Evolutionary conservation across 1,140 invertebrate genomes (phyloP).

Genomic region (Saccostrea echinata): DNA sequence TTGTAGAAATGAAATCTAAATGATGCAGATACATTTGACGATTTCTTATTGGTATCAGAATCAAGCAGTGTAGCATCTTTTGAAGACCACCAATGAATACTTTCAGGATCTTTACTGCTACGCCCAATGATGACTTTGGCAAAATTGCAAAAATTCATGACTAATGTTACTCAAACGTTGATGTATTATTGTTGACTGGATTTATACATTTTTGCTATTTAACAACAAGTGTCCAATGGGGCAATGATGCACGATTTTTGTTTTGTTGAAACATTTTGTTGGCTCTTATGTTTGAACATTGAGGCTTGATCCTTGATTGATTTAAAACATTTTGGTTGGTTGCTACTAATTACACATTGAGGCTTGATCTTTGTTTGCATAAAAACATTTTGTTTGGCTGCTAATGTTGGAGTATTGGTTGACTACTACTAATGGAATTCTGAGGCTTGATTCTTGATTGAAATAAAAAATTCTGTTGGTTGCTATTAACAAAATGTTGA

Average conservation of each 20-base stretch:
- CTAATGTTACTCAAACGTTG: not conserved
- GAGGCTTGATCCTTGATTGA: not conserved
- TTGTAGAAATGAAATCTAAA: conserved; percentile 7
- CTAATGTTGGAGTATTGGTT: not conserved
- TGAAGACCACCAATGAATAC: not conserved
- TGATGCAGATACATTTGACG: not conserved
- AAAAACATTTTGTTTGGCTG: not conserved
- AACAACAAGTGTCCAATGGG: not conserved
- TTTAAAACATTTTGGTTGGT: not conserved
- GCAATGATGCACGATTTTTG: not conserved
- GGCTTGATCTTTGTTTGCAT: not conserved
- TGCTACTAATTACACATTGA: not conserved
- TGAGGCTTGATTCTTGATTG: not conserved
- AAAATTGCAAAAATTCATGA: conserved; percentile 52
- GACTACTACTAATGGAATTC: not conserved
- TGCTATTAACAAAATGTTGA: not conserved
- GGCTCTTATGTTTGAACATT: not conserved
- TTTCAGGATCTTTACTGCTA: conserved; percentile 17
- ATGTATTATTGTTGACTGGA: not conserved
- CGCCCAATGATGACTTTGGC: conserved; percentile 43
- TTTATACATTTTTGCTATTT: not conserved
- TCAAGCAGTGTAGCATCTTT: not conserved
- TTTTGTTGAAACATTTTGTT: not conserved
- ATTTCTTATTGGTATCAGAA: not conserved
- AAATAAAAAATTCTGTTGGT: not conserved